Evolutionary conservation across 2,888 invertebrate species (phyloP), one percentile per base, ranked within the genome.

Genomic region (Stegana nigrithorax): DNA sequence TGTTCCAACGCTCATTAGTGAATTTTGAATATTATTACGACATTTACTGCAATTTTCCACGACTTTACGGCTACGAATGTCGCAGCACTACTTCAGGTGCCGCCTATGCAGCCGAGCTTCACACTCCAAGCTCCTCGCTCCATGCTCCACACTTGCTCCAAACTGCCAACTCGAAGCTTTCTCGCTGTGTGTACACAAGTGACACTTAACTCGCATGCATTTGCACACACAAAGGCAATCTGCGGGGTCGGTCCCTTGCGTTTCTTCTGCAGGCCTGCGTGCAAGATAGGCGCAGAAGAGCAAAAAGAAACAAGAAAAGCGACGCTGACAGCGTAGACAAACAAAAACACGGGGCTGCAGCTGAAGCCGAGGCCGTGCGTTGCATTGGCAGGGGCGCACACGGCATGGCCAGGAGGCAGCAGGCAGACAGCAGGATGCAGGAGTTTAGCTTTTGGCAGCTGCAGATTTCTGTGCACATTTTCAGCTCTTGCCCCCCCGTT

Each of bases 21-120:
- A 81, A 78, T 80, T 82, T 81, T 79, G 73, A 77, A 78, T 78
- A 73, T 78, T 73, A 73, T 78, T 76, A 77, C 71, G 68, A 73
- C 69, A 74, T 78, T 80, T 71, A 80, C 78, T 72, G n/a, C 23
- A 23, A 14, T 55, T 50, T 32, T 21, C 14, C 8, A 23, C 17
- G 57, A 17, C 32, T 32, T 59, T 14, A 25, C 26, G n/a, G n/a
- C n/a, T n/a, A 59, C 47, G 50, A 27, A 12, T 32, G 26, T 17
- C 2, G 10, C 51, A 36, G 12, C 21, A 60, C 36, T 27, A 42
- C 39, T 32, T n/a, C 26, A 39, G 32, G 17, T 29, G 29, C 45
- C 14, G 51, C 56, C 39, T n/a, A 14, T n/a, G 36, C n/a, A 10
- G 36, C n/a, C n/a, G 36, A n/a, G n/a, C n/a, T n/a, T n/a, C n/a